Conservation (phyloP, 2,797 vertebrate species). For the Oreonectes daqikongensis region DNA sequence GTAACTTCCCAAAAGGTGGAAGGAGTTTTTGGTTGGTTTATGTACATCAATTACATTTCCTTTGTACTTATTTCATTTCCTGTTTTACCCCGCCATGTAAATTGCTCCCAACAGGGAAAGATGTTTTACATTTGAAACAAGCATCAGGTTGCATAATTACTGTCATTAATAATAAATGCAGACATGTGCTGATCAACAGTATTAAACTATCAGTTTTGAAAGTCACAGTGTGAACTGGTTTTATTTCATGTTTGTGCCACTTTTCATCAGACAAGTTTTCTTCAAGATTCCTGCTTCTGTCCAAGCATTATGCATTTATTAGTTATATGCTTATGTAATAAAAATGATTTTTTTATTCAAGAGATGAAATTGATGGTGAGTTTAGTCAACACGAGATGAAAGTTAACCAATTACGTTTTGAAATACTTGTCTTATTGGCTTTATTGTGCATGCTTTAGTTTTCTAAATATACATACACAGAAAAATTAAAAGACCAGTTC, state of each 20-base stretch:
- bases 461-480: too few relatives aligned
- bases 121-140: conserved; percentile 51
- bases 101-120: conserved; percentile 48
- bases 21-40: conserved; percentile 47
- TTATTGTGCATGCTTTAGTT: too few relatives aligned
- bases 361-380: too few relatives aligned
- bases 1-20: conserved; percentile 5
- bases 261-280: not conserved
- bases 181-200: conserved; percentile 55
- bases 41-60: conserved; percentile 47
- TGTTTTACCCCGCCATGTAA: conserved; percentile 50
- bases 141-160: conserved; percentile 58
- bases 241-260: not conserved
- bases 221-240: not conserved
- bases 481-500: too few relatives aligned
- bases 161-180: conserved; percentile 65
- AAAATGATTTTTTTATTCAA: too few relatives aligned
- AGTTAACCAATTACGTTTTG: too few relatives aligned
- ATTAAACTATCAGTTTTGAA: conserved; percentile 10
- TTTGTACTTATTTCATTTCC: conserved; percentile 31
- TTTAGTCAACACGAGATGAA: too few relatives aligned
- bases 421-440: too few relatives aligned
- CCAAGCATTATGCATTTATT: too few relatives aligned
- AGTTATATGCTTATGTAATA: too few relatives aligned
- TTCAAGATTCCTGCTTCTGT: not conserved